Conservation (phyloP, 2,888 invertebrate genomes). For the Dichetophora obliterata region DNA sequence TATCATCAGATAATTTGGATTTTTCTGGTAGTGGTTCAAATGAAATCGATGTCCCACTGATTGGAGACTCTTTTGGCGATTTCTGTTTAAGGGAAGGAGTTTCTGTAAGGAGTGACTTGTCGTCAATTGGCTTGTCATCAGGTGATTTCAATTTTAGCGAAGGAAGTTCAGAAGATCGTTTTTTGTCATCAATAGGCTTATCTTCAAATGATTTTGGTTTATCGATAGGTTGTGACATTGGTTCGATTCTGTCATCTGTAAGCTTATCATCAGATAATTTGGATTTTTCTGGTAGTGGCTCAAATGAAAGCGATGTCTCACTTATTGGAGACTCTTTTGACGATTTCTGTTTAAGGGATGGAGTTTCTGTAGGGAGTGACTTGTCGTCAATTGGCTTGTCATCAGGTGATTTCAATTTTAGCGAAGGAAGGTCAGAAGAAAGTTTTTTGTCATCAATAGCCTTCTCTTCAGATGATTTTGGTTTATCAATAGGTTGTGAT, state of each 20-base stretch:
- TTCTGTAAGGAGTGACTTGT: too few relatives aligned
- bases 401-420: neutral
- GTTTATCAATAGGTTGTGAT: neutral
- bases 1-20: too few relatives aligned
- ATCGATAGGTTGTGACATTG: neutral
- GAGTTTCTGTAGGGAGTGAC: neutral
- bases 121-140: too few relatives aligned
- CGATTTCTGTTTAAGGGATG: neutral
- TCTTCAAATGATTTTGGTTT: neutral
- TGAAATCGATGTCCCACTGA: too few relatives aligned
- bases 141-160: too few relatives aligned
- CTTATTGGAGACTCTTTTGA: neutral
- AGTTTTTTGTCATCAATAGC: neutral
- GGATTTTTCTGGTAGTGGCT: too few relatives aligned
- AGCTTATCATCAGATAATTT: too few relatives aligned
- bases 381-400: slow-evolving; percentile 14
- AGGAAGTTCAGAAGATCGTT: too few relatives aligned
- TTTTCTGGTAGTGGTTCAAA: too few relatives aligned
- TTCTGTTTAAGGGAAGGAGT: too few relatives aligned
- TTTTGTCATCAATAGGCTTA: neutral
- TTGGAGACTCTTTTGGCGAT: too few relatives aligned
- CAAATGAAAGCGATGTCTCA: too few relatives aligned
- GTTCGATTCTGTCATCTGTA: neutral
- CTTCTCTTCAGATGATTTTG: slow-evolving; percentile 34
- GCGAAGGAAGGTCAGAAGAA: neutral